Conservation (phyloP, 1,140 invertebrate genomes). For the Protaetia brevitarsis region DNA sequence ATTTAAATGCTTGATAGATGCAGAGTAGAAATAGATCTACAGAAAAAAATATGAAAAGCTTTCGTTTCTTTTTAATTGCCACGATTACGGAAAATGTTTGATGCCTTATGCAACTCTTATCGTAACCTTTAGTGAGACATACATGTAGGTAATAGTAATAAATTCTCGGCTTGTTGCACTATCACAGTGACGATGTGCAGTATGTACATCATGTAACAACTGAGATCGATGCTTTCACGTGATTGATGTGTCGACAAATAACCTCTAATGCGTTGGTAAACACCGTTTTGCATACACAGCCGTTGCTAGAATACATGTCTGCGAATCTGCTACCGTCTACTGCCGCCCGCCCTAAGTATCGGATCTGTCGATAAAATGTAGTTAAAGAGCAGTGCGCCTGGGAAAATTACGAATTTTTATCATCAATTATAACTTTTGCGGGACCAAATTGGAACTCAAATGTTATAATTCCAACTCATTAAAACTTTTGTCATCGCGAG, state of each 20-base stretch:
- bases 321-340: background rate
- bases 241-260: background rate
- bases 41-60: too few species aligned
- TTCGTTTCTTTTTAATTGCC: too few species aligned
- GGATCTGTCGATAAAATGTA: background rate
- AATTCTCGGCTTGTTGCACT: background rate
- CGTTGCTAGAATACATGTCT: background rate
- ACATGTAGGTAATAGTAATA: background rate
- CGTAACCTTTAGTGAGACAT: background rate
- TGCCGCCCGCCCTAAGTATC: too few species aligned
- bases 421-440: conserved; percentile 8
- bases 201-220: background rate
- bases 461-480: conserved; percentile 15
- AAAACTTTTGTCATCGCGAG: conserved; percentile 5
- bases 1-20: too few species aligned
- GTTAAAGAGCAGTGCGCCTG: background rate
- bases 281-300: background rate
- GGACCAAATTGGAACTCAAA: conserved; percentile 3
- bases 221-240: background rate
- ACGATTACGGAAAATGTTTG: too few species aligned
- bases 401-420: conserved; percentile 4
- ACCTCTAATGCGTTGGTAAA: background rate
- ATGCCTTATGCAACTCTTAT: too few species aligned
- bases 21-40: too few species aligned
- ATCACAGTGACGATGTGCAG: background rate